These are phyloP conservation scores for Tauraco erythrolophus DNA, from an alignment of 2,113 vertebrate genomes.

Conservation along the genomic window DNA sequence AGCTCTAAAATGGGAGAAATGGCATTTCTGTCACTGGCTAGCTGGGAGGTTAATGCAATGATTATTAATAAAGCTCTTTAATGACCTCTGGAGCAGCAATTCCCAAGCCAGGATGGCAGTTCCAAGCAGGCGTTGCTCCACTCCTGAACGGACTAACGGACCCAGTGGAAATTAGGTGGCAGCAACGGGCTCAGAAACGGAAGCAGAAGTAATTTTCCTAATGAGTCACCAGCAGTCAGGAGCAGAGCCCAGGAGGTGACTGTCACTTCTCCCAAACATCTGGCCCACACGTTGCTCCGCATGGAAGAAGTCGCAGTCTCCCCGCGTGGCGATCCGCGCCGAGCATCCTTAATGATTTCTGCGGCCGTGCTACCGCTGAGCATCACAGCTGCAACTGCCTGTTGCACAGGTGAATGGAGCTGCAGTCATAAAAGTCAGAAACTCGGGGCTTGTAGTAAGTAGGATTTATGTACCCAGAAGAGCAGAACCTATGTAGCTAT, in stretches of 20 bases:
- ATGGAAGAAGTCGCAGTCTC: neutral
- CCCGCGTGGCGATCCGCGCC: neutral
- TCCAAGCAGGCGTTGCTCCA: neutral
- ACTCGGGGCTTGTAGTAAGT: accelerated
- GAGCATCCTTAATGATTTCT: neutral
- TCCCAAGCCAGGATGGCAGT: neutral
- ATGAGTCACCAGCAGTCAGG: neutral
- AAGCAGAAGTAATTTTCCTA: slow-evolving; percentile 23
- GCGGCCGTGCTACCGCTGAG: neutral
- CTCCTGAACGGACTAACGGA: neutral
- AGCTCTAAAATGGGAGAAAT: slow-evolving; percentile 2
- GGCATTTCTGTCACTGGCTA: slow-evolving; percentile 14
- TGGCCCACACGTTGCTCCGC: accelerated
- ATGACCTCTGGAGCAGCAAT: slow-evolving; percentile 20
- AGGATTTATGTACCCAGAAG: neutral
- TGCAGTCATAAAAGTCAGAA: neutral
- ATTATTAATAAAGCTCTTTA: slow-evolving; percentile 44
- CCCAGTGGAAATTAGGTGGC: neutral
- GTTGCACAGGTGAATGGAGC: neutral
- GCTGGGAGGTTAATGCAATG: slow-evolving; percentile 21
- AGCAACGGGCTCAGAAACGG: neutral
- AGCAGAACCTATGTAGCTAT: neutral
- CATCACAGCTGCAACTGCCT: neutral
- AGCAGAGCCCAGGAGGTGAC: neutral
- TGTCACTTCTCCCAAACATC: neutral